phyloP scores from a whole-genome alignment of 2,113 vertebrate genomes.

The Elaphurus davidianus region DNA sequence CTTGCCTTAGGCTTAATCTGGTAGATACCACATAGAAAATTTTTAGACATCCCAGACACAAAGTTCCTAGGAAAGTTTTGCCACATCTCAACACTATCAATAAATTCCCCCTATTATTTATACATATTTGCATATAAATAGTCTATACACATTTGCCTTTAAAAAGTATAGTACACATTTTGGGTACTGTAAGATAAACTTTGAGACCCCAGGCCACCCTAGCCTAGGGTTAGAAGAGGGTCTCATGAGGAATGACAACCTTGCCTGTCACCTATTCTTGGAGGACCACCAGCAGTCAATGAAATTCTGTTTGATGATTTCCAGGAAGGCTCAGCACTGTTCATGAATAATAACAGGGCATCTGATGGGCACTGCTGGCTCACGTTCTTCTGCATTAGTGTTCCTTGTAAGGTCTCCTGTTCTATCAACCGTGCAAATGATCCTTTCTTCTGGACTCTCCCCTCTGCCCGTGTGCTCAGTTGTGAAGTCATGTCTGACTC shows the following conservation, averaged over 20 bases:
- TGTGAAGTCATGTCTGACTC: neutral
- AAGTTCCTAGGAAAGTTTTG: neutral
- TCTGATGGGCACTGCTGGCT: neutral
- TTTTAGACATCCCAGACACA: neutral
- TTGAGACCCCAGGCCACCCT: neutral
- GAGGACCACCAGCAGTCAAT: neutral
- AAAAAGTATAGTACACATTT: neutral
- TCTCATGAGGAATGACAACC: neutral
- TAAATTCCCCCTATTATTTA: neutral
- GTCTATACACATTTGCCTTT: neutral
- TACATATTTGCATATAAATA: neutral
- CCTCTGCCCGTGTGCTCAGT: neutral
- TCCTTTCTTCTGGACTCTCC: neutral
- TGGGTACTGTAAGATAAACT: neutral
- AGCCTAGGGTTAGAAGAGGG: neutral
- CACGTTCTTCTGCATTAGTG: neutral
- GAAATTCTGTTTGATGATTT: neutral
- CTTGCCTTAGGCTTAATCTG: constrained; percentile 14
- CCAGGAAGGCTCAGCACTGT: neutral
- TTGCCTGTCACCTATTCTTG: neutral
- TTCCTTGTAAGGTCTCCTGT: neutral
- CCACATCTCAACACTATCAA: neutral
- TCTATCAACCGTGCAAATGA: neutral
- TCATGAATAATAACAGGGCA: neutral
- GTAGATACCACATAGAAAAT: neutral